Evolutionary conservation across 2,797 vertebrate species (phyloP), one percentile per base, ranked within the genome.

Genomic region (Notolabrus celidotus): DNA sequence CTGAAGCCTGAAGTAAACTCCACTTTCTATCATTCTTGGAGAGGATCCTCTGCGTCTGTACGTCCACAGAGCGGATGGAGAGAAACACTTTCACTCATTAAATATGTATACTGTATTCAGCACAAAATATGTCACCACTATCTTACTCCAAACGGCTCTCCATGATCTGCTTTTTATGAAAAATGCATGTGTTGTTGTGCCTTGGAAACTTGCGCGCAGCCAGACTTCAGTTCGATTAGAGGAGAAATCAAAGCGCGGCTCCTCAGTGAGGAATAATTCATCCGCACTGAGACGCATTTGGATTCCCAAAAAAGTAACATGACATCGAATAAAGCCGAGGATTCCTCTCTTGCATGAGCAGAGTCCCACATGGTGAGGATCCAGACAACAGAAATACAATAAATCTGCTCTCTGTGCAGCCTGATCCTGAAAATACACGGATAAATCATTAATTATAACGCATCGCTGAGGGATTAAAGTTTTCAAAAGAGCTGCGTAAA

Each of bases 31-130:
- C 10, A 39, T 27, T 50, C 43, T 17, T 14, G 41, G 19, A 46
- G 45, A 42, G 19, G 29, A 59, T n/a, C n/a, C n/a, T n/a, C 70
- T 14, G 71, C 80, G 80, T 65, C 76, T 1, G 16, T 7, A 58
- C 67, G 34, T 57, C 23, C 51, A 81, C 81, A 82, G 56, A 78
- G 78, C 80, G 59, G 68, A 49, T 66, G 61, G 51, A 46, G 67
- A 78, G 77, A 81, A 84, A 86, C 63, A 80, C 58, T 80, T 74
- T 77, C 74, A 16, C 11, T 45, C 36, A 87, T 89, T 65, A 88
- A 87, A 89, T 86, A 86, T 87, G 71, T 65, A 90, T 88, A 88
- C 20, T 77, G 77, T 83, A 50, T 88, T 89, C 80, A 79, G 83
- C 72, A 70, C 56, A 82, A 79, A 88, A 88, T 69, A 59, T 85